Evolutionary conservation across 2,888 invertebrate genomes (phyloP).

Genomic region (Horisme vitalbata): DNA sequence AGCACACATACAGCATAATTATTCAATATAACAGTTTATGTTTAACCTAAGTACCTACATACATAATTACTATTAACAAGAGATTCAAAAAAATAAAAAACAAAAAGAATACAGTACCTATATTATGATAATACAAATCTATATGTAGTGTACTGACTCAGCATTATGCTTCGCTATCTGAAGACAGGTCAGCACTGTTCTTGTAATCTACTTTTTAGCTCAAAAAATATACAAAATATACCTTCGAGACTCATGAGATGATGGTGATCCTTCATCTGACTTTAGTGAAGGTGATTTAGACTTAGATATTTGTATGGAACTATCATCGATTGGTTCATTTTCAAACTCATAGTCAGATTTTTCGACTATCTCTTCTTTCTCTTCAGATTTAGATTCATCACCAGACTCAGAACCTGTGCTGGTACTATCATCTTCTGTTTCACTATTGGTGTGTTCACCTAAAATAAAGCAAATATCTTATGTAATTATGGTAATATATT

Average conservation of each 20-base stretch:
- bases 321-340: conserved; percentile 60
- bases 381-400: conserved; percentile 69
- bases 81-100: too few relatives aligned
- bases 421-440: conserved; percentile 76
- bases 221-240: conserved; percentile 39
- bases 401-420: conserved; percentile 69
- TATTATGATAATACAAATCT: too few relatives aligned
- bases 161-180: too few relatives aligned
- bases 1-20: too few relatives aligned
- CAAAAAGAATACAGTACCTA: too few relatives aligned
- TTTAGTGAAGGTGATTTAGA: conserved; percentile 66
- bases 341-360: conserved; percentile 62
- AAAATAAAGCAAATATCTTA: conserved; percentile 26
- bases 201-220: too few relatives aligned
- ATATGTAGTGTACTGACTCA: too few relatives aligned
- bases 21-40: too few relatives aligned
- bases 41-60: too few relatives aligned
- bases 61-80: too few relatives aligned
- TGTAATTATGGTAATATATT: too few relatives aligned
- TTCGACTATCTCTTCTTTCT: conserved; percentile 47
- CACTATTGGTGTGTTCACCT: conserved; percentile 76
- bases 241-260: conserved; percentile 67
- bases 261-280: conserved; percentile 57
- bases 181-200: too few relatives aligned
- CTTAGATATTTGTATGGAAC: conserved; percentile 54